Conservation (phyloP, 2,888 invertebrate species). For the Eupithecia abbreviata region DNA sequence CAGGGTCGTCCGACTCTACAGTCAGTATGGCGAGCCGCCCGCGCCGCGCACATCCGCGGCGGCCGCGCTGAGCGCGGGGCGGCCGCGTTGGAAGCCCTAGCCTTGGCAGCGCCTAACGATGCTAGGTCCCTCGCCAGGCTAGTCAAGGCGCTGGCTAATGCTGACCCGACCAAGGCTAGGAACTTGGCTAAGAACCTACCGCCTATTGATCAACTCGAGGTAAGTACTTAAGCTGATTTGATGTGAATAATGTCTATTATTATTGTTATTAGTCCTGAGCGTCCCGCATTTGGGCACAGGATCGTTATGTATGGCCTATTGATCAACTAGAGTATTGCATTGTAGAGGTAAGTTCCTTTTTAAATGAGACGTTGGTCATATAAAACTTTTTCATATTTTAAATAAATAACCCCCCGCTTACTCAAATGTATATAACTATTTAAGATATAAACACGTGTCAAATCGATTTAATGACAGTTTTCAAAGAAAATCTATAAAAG, state of each 20-base stretch:
- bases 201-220: slow-evolving; percentile 66
- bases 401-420: neutral
- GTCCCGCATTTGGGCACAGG: no score
- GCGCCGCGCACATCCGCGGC: slow-evolving; percentile 91
- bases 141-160: slow-evolving; percentile 94
- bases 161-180: slow-evolving; percentile 91
- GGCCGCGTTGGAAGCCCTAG: slow-evolving; percentile 87
- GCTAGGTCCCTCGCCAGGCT: slow-evolving; percentile 92
- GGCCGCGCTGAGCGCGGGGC: slow-evolving; percentile 92
- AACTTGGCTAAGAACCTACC: slow-evolving; percentile 77
- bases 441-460: neutral
- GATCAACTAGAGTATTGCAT: slow-evolving; percentile 53
- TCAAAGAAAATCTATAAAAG: neutral
- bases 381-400: neutral
- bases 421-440: neutral
- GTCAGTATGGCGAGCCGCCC: slow-evolving; percentile 94
- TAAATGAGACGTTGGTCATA: neutral
- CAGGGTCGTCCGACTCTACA: slow-evolving; percentile 83
- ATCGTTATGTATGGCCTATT: slow-evolving; percentile 47
- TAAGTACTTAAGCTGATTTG: slow-evolving; percentile 31
- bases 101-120: slow-evolving; percentile 90
- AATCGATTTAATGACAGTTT: neutral
- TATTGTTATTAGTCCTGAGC: no score
- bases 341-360: slow-evolving; percentile 46
- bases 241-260: no score